phyloP scores from a whole-genome alignment of 2,113 vertebrate genomes.

The Gymnobelideus leadbeateri region DNA sequence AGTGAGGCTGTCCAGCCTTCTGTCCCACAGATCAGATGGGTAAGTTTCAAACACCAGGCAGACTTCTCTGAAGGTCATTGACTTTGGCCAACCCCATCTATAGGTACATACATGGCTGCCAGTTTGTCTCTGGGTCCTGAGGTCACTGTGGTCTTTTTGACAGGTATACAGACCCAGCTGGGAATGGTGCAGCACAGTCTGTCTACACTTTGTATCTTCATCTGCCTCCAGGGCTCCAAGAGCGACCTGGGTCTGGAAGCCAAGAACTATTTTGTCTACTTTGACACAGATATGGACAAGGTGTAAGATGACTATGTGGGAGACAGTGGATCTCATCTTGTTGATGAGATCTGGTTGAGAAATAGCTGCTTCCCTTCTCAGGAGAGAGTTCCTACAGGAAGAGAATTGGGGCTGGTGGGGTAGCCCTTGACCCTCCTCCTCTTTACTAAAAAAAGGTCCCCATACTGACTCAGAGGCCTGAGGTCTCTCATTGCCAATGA shows the following conservation, averaged over 20 bases:
- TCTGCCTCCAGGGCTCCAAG: slow-evolving; percentile 89
- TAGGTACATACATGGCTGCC: fast-evolving
- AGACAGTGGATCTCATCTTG: too few relatives aligned
- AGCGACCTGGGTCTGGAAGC: slow-evolving; percentile 91
- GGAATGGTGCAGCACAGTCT: slow-evolving; percentile 82
- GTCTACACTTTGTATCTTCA: slow-evolving; percentile 86
- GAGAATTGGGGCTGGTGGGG: not conserved
- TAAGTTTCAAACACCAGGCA: fast-evolving
- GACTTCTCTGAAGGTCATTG: too few relatives aligned
- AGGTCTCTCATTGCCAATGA: not conserved
- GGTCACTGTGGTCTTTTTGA: fast-evolving
- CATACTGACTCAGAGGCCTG: not conserved
- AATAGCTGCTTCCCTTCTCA: too few relatives aligned
- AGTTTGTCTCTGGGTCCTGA: fast-evolving
- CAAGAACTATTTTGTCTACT: slow-evolving; percentile 90
- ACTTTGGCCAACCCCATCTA: not conserved
- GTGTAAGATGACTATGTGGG: too few relatives aligned
- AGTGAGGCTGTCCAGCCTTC: not conserved
- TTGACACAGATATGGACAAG: slow-evolving; percentile 87
- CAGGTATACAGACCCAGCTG: slow-evolving; percentile 91
- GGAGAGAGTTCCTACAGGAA: too few relatives aligned
- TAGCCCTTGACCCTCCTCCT: not conserved
- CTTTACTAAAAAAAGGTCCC: not conserved
- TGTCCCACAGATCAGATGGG: not conserved
- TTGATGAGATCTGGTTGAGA: too few relatives aligned